phyloP scores from a whole-genome alignment of 2,113 vertebrate genomes.

The Hirundichthys speculiger region DNA sequence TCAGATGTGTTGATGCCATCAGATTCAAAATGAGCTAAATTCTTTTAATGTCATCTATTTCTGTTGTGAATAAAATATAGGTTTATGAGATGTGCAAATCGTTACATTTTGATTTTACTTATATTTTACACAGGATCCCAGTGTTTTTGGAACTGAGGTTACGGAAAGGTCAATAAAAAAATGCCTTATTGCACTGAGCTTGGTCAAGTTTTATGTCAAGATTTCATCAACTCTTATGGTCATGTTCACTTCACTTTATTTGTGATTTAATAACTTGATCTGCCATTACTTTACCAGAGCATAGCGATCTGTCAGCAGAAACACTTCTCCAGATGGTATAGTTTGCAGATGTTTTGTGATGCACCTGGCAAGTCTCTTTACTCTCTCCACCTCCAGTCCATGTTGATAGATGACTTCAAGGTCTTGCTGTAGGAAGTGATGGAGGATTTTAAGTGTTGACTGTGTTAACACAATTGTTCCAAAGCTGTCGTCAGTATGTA shows the following conservation, averaged over 20 bases:
- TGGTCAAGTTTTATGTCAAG: not conserved
- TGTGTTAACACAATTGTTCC: not conserved
- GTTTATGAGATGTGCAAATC: too few relatives aligned
- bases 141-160: too few relatives aligned
- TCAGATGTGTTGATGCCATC: too few relatives aligned
- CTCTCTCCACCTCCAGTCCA: not conserved
- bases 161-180: not conserved
- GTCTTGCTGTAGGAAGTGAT: conserved; percentile 1
- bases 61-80: too few relatives aligned
- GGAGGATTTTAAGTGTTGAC: conserved; percentile 5
- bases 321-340: conserved; percentile 56
- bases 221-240: not conserved
- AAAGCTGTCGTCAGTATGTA: not conserved
- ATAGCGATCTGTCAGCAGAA: conserved; percentile 47
- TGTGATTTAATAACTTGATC: conserved; percentile 14
- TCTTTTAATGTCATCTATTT: too few relatives aligned
- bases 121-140: too few relatives aligned
- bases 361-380: conserved; percentile 48
- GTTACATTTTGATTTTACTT: too few relatives aligned
- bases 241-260: not conserved
- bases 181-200: not conserved
- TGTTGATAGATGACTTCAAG: conserved; percentile 1
- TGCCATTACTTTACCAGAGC: conserved; percentile 31
- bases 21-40: too few relatives aligned
- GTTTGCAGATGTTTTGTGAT: conserved; percentile 70